Conservation (phyloP, 2,113 vertebrate species). For the Crotalus tigris region DNA sequence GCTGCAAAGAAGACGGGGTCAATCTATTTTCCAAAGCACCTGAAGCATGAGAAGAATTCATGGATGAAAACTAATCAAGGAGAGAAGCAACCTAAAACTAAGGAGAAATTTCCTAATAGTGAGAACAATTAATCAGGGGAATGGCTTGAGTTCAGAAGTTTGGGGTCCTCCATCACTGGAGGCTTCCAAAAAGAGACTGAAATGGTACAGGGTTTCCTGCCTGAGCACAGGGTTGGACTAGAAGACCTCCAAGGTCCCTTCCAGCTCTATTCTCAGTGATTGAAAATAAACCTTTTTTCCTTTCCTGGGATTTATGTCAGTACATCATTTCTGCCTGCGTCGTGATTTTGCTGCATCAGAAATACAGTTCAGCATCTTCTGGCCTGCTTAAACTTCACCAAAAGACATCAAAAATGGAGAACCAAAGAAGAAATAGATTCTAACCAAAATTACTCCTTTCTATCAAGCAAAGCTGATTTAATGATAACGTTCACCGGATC, state of each 20-base stretch:
- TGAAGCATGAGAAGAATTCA: not conserved
- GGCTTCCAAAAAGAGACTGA: not conserved
- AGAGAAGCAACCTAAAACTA: not conserved
- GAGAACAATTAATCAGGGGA: not conserved
- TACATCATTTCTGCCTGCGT: not conserved
- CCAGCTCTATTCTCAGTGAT: not conserved
- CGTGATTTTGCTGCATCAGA: not conserved
- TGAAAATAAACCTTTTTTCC: not conserved
- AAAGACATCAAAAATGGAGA: not conserved
- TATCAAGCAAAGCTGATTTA: not conserved
- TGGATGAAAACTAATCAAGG: not conserved
- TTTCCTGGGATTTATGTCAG: not conserved
- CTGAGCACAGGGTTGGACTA: not conserved
- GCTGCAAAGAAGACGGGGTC: too few species aligned
- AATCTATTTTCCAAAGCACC: not conserved
- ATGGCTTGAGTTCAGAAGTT: not conserved
- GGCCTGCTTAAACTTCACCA: not conserved
- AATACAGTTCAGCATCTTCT: not conserved
- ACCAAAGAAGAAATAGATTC: not conserved
- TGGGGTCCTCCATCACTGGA: not conserved
- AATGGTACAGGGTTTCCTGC: not conserved
- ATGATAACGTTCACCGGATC: not conserved
- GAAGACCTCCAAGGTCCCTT: not conserved
- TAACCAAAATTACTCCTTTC: not conserved
- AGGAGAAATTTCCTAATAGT: not conserved